Base-by-base conservation (phyloP, 2,888 invertebrate genomes). In the Lagria hirta region DNA sequence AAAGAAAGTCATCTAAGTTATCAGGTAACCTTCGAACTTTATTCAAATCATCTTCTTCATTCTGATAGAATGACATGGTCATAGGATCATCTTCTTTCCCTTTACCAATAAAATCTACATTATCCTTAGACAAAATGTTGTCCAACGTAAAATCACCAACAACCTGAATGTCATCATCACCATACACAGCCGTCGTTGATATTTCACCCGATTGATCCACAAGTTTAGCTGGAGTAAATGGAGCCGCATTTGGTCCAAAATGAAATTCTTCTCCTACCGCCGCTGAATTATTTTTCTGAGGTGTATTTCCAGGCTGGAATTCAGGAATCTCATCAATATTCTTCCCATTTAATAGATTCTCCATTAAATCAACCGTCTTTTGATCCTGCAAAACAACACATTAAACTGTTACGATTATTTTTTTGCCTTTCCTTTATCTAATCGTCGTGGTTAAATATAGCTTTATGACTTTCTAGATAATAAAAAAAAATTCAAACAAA, bases 21-120 rank as follows among this genome's bases (percentile, higher is more conserved):
- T 79, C 78, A 0, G 81, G 81, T 28, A 81, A 60, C 10, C 70
- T 58, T 53, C 79, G 81, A 12, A 81, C 80, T 49, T 79, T 76
- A 62, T 81, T 80, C 15, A 81, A 71, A 65, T 80, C 80, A 60
- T 74, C 73, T 55, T 76, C 77, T 60, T 79, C 77, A 58, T 80
- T 79, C 58, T 79, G 80, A 59, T 80, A 80, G 64, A 81, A 81
- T 37, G 80, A 80, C 79, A 79, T 79, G 49, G 78, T 80, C 81
- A 81, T 81, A 8, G 80, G 80, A 69, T 81, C 80, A 43, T 76
- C 70, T 60, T 79, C 78, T 24, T 52, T 53, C 11, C 60, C 73
- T 6, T 42, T 15, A 8, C 30, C 11, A 10, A 24, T 12, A 15
- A 38, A 37, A 38, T 36, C 41, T 13, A 41, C 13, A 10, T 27